Base-by-base conservation (phyloP, 1,140 invertebrate species). In the Drosophila eugracilis region DNA sequence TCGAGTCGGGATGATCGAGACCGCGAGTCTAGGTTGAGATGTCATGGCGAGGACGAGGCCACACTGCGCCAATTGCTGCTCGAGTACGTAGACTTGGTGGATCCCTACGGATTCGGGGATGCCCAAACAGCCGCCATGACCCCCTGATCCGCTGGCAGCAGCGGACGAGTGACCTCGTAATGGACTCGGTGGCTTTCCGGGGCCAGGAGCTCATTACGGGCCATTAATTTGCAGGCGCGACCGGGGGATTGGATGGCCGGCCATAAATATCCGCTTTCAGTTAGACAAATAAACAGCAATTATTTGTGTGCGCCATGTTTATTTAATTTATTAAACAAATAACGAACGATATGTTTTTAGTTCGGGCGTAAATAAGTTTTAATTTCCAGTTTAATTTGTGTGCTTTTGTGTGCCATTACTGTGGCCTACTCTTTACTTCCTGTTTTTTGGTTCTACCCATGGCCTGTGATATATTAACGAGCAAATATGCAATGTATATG, bases 61-160 rank as follows among this genome's bases (percentile, higher is more conserved):
- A 91, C 91, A 77, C 72, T 92, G 72, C 91, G 91, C 78, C 91
- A 92, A 90, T 78, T 92, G 90, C 89, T 92, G 81, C 91, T 91
- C 78, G 91, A 92, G 91, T 92, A 91, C 78, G 91, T 92, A 86
- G 15, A 58, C 7, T 26, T n/a, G n/a, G 36, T 28, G 4, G 55
- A 34, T 26, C 49, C 34, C n/a, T n/a, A n/a, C n/a, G n/a, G 34
- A 9, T 9, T 4, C 36, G 2, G 6, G 7, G 10, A 2, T 39
- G n/a, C 15, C 36, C 2, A 6, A 5, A 2, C 34, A 14, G 26
- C 9, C 26, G 10, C 28, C 36, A 9, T 7, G 9, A 15, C 3
- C 36, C 55, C 15, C 55, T 21, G 57, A 62, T 65, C 37, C 24
- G 34, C 47, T 47, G 57, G 39, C 57, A 47, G 36, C 1, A 4